These are phyloP conservation scores for Polia nebulosa DNA, from an alignment of 2,888 invertebrate genomes.

Conservation along the genomic window DNA sequence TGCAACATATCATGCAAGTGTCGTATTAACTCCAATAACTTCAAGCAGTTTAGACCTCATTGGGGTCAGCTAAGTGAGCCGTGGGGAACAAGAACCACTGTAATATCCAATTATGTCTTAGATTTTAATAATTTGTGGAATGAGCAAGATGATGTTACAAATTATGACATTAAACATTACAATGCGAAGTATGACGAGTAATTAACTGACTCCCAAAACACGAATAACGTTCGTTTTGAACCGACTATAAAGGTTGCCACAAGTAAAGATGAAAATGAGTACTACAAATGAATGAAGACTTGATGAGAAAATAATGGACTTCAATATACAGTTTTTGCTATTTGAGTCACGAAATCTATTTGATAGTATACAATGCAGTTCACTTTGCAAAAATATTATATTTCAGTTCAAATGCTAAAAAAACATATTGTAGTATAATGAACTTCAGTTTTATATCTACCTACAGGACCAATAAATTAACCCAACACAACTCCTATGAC, in stretches of 20 bases:
- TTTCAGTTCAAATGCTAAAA: not conserved
- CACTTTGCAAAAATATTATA: not conserved
- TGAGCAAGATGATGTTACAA: constrained; percentile 27
- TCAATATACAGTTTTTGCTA: constrained; percentile 38
- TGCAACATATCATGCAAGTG: constrained; percentile 70
- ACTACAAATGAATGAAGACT: constrained; percentile 36
- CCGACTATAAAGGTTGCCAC: constrained; percentile 16
- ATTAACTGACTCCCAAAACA: constrained; percentile 36
- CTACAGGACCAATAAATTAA: not conserved
- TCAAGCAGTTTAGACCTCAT: constrained; percentile 75
- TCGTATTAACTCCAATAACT: constrained; percentile 60
- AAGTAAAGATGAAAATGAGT: constrained; percentile 22
- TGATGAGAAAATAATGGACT: constrained; percentile 62
- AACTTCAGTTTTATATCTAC: not conserved
- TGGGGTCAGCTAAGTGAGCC: constrained; percentile 75
- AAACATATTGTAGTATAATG: not conserved
- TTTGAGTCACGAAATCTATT: constrained; percentile 30
- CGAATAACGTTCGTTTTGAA: constrained; percentile 23
- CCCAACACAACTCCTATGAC: not conserved
- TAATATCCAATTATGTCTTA: constrained; percentile 71
- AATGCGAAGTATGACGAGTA: constrained; percentile 20
- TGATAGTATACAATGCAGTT: constrained; percentile 24
- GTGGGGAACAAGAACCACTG: constrained; percentile 70
- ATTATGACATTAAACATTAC: constrained; percentile 28
- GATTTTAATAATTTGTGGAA: constrained; percentile 50